Evolutionary conservation across 2,113 vertebrate genomes (phyloP), one percentile per base, ranked within the genome.

Genomic region (Muntiacus muntjak): DNA sequence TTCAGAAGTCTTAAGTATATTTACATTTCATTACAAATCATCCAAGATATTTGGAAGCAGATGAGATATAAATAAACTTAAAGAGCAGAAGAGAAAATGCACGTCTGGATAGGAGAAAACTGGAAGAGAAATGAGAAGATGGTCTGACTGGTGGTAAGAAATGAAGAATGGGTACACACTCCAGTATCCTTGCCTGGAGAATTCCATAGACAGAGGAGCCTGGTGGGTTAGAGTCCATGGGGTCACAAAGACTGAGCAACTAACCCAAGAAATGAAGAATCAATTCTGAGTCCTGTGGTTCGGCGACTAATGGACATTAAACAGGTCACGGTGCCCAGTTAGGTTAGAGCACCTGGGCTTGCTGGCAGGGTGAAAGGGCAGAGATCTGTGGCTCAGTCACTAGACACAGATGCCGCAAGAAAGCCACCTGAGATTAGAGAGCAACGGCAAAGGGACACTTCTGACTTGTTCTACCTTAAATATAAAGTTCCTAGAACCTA

Each of bases 11-110:
- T 76, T 76, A 76, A 93, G 81, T 82, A 91, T 55, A 93, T 94
- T 92, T 96, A 92, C 17, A 94, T 91, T 92, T 93, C 86, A 89
- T 74, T 95, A 94, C 11, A 47, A 94, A 91, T 91, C 50, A 96
- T 16, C 40, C 81, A 93, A 82, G 81, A 88, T 78, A 95, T 67
- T 91, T 71, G 30, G 64, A 90, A 95, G 67, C 58, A 92, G 33
- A 90, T 57, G 47, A 96, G 12, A 57, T 54, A n/a, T 62, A 97
- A 95, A 94, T 54, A 76, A 40, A 54, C 47, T 57, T 64, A 71
- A 40, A 87, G 30, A 87, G 36, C 7, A 85, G 23, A 91, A 88
- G 30, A 67, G 78, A 88, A 92, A 78, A 92, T 57, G 28, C 25
- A 60, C 17, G 6, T 54, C 33, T 60, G 55, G 25, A 57, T 64